phyloP scores from a whole-genome alignment of 2,113 vertebrate genomes.

The Cottus gobio region DNA sequence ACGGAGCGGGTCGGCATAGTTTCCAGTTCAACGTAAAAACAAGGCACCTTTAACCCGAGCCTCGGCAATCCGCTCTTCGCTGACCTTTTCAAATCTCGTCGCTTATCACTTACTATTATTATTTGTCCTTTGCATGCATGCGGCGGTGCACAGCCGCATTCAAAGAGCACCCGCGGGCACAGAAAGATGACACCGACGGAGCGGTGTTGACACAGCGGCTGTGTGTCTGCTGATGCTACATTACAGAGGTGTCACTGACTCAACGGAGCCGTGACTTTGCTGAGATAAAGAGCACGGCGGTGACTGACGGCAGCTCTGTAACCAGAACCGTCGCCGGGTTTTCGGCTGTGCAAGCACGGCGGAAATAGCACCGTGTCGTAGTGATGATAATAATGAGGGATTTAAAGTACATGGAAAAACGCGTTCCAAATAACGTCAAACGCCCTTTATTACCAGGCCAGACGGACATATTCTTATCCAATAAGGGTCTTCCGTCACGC shows the following conservation, averaged over 20 bases:
- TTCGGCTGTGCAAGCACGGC: conserved; percentile 4
- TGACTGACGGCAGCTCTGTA: conserved; percentile 51
- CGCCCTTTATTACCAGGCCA: not conserved
- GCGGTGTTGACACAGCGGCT: conserved; percentile 73
- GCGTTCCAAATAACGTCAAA: not conserved
- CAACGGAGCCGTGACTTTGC: conserved; percentile 62
- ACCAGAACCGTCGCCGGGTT: conserved; percentile 10
- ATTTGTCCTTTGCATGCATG: conserved; percentile 50
- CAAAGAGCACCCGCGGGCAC: conserved; percentile 38
- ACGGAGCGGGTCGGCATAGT: conserved; percentile 27
- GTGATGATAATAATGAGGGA: not conserved
- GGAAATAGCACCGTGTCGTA: not conserved
- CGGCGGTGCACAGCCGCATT: conserved; percentile 37
- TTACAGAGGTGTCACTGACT: conserved; percentile 65
- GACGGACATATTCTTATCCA: not conserved
- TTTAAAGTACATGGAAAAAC: not conserved
- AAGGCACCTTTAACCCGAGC: conserved; percentile 55
- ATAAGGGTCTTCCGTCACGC: not conserved
- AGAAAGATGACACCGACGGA: conserved; percentile 65
- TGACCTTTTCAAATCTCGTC: conserved; percentile 42
- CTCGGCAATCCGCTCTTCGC: conserved; percentile 41
- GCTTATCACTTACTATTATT: conserved; percentile 62
- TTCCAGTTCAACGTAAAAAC: conserved; percentile 44
- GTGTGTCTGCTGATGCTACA: conserved; percentile 68
- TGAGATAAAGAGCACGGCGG: conserved; percentile 53